phyloP scores from a whole-genome alignment of 2,797 vertebrate species.

The Cynopterus sphinx region DNA sequence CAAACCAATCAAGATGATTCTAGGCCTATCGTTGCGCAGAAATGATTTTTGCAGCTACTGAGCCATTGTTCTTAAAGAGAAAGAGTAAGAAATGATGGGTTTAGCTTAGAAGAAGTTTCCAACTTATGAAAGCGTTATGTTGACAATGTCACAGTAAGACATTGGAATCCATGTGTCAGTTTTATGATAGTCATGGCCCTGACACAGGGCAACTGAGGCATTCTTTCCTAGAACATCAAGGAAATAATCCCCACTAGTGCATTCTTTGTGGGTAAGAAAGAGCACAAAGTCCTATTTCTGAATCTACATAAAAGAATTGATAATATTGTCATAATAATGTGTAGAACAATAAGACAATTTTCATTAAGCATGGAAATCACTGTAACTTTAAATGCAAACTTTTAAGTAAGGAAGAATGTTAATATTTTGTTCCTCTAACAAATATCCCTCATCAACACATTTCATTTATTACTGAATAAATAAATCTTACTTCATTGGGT shows the following conservation, averaged over 20 bases:
- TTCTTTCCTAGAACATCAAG: not conserved
- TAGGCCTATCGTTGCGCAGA: not conserved
- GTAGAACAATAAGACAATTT: not conserved
- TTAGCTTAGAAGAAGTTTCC: not conserved
- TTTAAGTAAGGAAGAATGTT: not conserved
- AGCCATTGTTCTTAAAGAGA: slow-evolving; percentile 48
- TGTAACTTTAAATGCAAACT: not conserved
- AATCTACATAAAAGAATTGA: not conserved
- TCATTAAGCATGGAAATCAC: not conserved
- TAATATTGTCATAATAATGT: not conserved
- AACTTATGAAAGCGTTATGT: slow-evolving; percentile 29
- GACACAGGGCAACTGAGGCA: not conserved
- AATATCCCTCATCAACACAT: not conserved
- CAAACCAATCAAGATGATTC: not conserved
- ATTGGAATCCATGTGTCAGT: not conserved
- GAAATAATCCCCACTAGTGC: not conserved
- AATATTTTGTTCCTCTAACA: not conserved
- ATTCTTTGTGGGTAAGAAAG: not conserved
- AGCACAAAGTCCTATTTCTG: not conserved
- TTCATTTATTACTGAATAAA: not conserved
- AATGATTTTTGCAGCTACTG: not conserved
- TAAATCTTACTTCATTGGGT: not conserved
- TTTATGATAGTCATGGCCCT: not conserved
- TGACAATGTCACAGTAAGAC: slow-evolving; percentile 22
- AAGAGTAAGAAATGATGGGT: slow-evolving; percentile 18